Evolutionary conservation across 2,797 vertebrate genomes (phyloP), one percentile per base, ranked within the genome.

Genomic region (Thunnus albacares): DNA sequence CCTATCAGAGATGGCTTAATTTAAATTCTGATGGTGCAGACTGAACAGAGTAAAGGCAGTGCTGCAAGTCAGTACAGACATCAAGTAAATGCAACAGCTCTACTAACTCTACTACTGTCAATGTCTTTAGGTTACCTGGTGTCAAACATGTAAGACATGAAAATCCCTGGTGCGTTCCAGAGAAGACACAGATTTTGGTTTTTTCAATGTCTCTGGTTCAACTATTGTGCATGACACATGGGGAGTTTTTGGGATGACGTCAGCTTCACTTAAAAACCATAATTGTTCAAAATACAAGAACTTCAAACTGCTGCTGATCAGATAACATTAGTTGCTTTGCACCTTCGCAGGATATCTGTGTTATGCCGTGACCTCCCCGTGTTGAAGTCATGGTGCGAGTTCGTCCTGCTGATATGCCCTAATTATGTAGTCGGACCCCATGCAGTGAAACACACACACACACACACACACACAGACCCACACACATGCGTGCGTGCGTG

Each of bases 361-460:
- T 87, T 85, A 81, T 62, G 63, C 69, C 77, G 18, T 3, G 70
- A 90, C 90, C 90, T 90, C 76, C 71, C 72, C 15, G 10, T 89
- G 88, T 85, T 71, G 72, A 77, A 83, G 86, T 62, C 80, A 28
- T 38, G 76, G 86, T 75, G 88, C 1, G 69, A 83, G 81, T 81
- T 81, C 75, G 53, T 84, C 84, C 85, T 56, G 82, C 81, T 80
- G 90, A 81, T 85, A 24, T 33, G 75, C 75, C 84, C 87, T 87
- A 81, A 90, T 93, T 91, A 86, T 83, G 83, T 83, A 78, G 82
- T 14, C 58, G 26, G 79, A 66, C 90, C 87, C 79, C 92, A 85
- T 63, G 84, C 79, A 69, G 87, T 0, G 86, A 59, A 68, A 89
- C 82, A 83, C 72, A 68, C 80, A 71, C 77, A 56, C 64, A 77